Evolutionary conservation across 2,113 vertebrate genomes (phyloP).

Genomic region (Hemiscyllium ocellatum): DNA sequence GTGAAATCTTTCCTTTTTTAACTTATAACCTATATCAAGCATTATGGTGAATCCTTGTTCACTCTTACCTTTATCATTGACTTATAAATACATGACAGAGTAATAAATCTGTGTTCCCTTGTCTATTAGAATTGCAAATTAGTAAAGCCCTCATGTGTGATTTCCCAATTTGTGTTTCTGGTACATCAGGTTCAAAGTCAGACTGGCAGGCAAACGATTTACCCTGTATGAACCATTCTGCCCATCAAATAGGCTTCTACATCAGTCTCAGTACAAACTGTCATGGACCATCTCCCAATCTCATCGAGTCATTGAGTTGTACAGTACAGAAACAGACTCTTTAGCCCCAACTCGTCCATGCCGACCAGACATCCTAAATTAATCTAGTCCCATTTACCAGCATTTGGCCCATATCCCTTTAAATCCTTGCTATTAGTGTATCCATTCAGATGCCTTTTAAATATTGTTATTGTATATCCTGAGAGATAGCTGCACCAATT

Average conservation of each 20-base stretch:
- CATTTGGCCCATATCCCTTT: too few species aligned
- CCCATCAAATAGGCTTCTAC: not conserved
- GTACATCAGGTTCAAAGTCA: not conserved
- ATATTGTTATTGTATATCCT: not conserved
- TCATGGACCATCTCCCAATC: not conserved
- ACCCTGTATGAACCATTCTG: not conserved
- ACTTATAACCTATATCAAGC: not conserved
- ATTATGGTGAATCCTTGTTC: not conserved
- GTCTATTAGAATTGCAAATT: not conserved
- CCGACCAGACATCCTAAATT: too few species aligned
- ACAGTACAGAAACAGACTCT: too few species aligned
- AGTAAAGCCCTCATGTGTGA: not conserved
- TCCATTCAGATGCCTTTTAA: too few species aligned
- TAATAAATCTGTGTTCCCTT: not conserved
- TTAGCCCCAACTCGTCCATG: too few species aligned
- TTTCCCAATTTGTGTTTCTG: not conserved
- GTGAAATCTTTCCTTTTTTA: not conserved
- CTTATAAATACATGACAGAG: not conserved
- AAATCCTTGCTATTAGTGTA: too few species aligned
- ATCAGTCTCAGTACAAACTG: not conserved
- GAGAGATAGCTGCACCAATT: not conserved
- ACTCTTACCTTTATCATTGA: too few species aligned
- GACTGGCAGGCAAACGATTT: not conserved
- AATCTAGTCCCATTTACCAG: too few species aligned
- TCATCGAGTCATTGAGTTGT: too few species aligned